phyloP scores from a whole-genome alignment of 2,888 invertebrate species.

The Helicoverpa assulta region DNA sequence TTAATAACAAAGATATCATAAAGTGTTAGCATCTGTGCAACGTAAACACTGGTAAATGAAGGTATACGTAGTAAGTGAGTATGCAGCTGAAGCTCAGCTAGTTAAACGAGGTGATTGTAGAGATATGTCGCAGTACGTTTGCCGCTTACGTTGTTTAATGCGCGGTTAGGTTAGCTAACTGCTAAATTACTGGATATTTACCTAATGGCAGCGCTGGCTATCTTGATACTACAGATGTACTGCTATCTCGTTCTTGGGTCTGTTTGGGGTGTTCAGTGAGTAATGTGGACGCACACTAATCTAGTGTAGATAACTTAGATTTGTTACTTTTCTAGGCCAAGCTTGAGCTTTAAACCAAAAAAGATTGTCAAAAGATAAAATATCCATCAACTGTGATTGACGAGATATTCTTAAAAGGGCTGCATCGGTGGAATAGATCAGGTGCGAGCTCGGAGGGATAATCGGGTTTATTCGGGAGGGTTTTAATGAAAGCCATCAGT shows the following conservation, averaged over 20 bases:
- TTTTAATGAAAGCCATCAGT: slow-evolving; percentile 75
- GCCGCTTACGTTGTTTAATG: slow-evolving; percentile 40
- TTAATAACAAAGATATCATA: too few species aligned
- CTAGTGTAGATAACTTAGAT: neutral
- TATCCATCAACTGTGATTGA: slow-evolving; percentile 30
- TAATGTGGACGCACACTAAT: neutral
- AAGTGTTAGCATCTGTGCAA: slow-evolving; percentile 1
- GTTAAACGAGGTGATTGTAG: slow-evolving; percentile 30
- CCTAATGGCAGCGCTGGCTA: slow-evolving; percentile 22
- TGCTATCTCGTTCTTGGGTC: slow-evolving; percentile 1
- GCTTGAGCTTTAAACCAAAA: slow-evolving; percentile 5
- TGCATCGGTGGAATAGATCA: slow-evolving; percentile 62
- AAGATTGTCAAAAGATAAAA: slow-evolving; percentile 5
- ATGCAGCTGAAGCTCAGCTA: slow-evolving; percentile 18
- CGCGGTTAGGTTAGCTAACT: slow-evolving; percentile 42
- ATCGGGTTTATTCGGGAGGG: slow-evolving; percentile 68
- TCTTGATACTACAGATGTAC: slow-evolving; percentile 19
- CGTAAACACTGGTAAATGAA: neutral
- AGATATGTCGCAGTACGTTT: slow-evolving; percentile 41
- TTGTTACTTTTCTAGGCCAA: neutral
- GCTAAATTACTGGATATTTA: slow-evolving; percentile 44
- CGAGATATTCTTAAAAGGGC: slow-evolving; percentile 50
- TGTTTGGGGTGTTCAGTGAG: neutral
- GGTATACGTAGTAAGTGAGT: neutral
- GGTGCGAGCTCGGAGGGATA: slow-evolving; percentile 69